A percentile compares a stretch with the other conserved stretches of the same genome.
Conservation (phyloP, 2,888 invertebrate genomes). For the Eubasilissa splendida region DNA sequence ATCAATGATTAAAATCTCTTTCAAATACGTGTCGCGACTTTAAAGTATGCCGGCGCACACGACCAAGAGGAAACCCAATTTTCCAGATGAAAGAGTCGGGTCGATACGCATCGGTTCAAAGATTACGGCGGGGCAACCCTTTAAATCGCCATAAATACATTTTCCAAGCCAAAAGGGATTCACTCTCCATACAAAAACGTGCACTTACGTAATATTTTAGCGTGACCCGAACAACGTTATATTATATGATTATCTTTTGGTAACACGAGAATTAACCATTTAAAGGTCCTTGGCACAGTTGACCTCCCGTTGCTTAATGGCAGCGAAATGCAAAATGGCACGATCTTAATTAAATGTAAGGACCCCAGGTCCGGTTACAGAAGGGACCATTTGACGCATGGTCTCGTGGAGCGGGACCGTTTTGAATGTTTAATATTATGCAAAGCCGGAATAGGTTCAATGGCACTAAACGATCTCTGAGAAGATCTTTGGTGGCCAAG, state of each 20-base stretch:
- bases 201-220: not conserved
- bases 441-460: constrained; percentile 9
- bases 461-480: not conserved
- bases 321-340: constrained; percentile 32
- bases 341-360: constrained; percentile 37
- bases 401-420: not conserved
- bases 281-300: constrained; percentile 26
- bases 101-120: constrained; percentile 42
- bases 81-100: constrained; percentile 30
- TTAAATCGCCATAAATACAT: not conserved
- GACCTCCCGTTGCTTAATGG: constrained; percentile 25
- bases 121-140: not conserved
- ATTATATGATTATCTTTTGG: constrained; percentile 3
- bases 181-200: not conserved
- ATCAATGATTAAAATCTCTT: constrained; percentile 42
- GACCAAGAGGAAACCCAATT: constrained; percentile 38
- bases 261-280: constrained; percentile 14
- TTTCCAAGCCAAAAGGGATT: too few relatives aligned
- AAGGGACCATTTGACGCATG: not conserved
- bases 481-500: too few relatives aligned
- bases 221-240: not conserved
- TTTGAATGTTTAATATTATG: constrained; percentile 14
- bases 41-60: constrained; percentile 11
- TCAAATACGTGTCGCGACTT: not conserved
- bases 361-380: not conserved